Conservation (phyloP, 2,797 vertebrate species). For the Coregonus suidteri region DNA sequence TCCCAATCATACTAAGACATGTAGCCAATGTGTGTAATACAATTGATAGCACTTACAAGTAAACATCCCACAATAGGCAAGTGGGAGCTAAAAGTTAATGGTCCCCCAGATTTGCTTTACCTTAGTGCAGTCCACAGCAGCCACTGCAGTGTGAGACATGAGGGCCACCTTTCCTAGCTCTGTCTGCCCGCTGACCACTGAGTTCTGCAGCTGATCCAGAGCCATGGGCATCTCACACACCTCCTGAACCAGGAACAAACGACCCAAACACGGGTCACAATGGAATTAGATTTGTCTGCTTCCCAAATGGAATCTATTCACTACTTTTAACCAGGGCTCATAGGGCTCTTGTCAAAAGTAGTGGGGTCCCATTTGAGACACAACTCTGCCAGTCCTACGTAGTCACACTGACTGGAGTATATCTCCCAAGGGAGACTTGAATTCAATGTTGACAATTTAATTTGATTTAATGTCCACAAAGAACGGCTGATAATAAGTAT, state of each 20-base stretch:
- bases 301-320: too few relatives aligned
- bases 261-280: background rate
- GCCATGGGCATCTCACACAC: slow-evolving; percentile 5
- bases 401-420: too few relatives aligned
- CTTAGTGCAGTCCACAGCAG: slow-evolving; percentile 20
- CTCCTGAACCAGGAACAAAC: slow-evolving; percentile 24
- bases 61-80: background rate
- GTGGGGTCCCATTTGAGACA: too few relatives aligned
- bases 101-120: slow-evolving; percentile 8
- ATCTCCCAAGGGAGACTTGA: too few relatives aligned
- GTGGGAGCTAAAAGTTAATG: background rate
- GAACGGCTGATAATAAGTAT: background rate
- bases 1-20: background rate
- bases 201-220: slow-evolving; percentile 14
- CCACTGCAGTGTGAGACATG: slow-evolving; percentile 7
- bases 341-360: too few relatives aligned
- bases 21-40: background rate
- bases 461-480: background rate
- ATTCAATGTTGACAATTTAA: background rate
- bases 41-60: background rate
- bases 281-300: background rate
- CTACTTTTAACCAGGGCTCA: too few relatives aligned
- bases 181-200: slow-evolving; percentile 3
- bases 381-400: too few relatives aligned
- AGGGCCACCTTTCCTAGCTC: slow-evolving; percentile 19